Evolutionary conservation across 2,888 invertebrate genomes (phyloP), one percentile per base, ranked within the genome.

Genomic region (Drosophila niveifrons): DNA sequence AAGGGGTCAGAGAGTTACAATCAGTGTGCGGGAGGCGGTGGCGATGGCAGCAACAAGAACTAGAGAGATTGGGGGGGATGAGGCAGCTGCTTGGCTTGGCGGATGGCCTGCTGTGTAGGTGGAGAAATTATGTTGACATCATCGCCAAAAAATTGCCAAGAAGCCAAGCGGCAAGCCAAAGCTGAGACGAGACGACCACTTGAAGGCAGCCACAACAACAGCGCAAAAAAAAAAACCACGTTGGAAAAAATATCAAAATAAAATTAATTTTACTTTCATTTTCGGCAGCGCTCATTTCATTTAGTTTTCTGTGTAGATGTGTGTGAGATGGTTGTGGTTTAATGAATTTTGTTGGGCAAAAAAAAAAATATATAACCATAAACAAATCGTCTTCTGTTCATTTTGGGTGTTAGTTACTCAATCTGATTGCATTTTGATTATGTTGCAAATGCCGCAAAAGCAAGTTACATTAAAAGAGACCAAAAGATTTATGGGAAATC

Each of bases 81-180:
- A 46, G 50, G 10, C 31, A 34, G 56, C 41, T 6, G 51, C 18
- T 17, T 59, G 50, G 1, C 11, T 17, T 59, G 44, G 1, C 11
- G 62, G 63, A 56, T 78, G 57, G 76, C 82, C 72, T 52, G 74
- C 77, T 85, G 87, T 89, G 86, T 86, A 86, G 86, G 86, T 82
- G 86, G 88, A 89, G 87, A 86, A 86, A 86, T 86, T 89, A 84
- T 86, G 89, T 86, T 86, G 86, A 89, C 89, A 86, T 89, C 89
- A 86, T 89, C 85, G 75, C 79, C 74, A 75, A 85, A 85, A 84
- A 78, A 74, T 88, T 65, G 83, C 88, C 75, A 77, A 84, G 75
- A 88, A 88, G 83, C 74, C 69, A 69, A 69, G 67, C 80, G 59
- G 62, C 46, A 59, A 53, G 47, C 64, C 43, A 48, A 48, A 48